Evolutionary conservation across 2,797 vertebrate genomes (phyloP), one percentile per base, ranked within the genome.

Genomic region (Smutsia temminckii): DNA sequence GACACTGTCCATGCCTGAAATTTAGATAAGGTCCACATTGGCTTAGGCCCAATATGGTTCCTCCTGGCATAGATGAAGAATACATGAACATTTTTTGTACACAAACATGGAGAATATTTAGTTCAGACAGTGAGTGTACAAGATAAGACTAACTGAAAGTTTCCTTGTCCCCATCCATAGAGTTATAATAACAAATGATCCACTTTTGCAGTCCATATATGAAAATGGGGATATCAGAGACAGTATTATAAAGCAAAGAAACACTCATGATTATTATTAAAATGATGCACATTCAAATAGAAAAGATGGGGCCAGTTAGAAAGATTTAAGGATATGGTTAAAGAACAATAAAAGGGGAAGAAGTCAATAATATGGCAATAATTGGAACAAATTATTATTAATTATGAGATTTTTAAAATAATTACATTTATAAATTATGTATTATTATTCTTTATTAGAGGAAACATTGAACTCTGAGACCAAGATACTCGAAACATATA

Each of bases 251-350:
- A 61, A 21, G 71, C 53, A 91, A 14, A 57, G 5, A 69, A 46
- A 69, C 25, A 49, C 23, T 69, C 49, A 37, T 14, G 20, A 42
- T 42, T n/a, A 55, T 68, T 40, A 34, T 68, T 20, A 12, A 85
- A 57, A 21, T 9, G 51, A 29, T 63, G 16, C 40, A 34, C 4
- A 12, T 68, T 85, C 85, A 11, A 81, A 8, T 40, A 64, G 61
- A 37, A 83, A 90, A 57, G 63, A 79, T 75, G 0, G 68, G 91
- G 93, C 96, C 97, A 97, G 63, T 57, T 96, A 91, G 96, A 93
- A 72, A 6, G 64, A 32, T 32, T 91, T 96, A 97, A 89, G 88
- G 96, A 86, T 83, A 8, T 53, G 46, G 27, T 90, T 94, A 86
- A 92, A 94, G 27, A 29, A 83, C 2, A 75, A 64, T 93, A 40